Evolutionary conservation across 2,888 invertebrate species (phyloP).

Genomic region (Taphrorychus bicolor): DNA sequence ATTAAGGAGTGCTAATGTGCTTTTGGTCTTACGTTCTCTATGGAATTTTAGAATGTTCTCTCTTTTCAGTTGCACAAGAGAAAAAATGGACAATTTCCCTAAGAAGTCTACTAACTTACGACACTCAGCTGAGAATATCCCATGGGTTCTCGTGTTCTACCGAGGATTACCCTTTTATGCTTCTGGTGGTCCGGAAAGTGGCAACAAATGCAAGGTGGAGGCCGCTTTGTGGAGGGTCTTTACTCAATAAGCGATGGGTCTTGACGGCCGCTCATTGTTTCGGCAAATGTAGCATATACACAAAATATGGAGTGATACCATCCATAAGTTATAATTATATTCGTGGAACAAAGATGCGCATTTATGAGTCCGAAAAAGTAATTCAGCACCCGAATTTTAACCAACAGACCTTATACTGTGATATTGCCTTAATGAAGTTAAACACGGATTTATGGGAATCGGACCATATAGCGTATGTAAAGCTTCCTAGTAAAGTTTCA

Average conservation of each 20-base stretch:
- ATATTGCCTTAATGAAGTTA: conserved; percentile 11
- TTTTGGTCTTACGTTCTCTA: too few species aligned
- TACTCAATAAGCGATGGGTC: conserved; percentile 9
- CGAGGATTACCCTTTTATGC: conserved; percentile 15
- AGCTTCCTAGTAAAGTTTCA: background rate
- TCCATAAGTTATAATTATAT: too few species aligned
- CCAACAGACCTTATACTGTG: background rate
- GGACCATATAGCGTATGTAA: conserved; percentile 1
- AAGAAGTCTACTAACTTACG: too few species aligned
- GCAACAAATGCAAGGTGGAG: background rate
- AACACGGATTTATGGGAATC: background rate
- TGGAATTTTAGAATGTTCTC: too few species aligned
- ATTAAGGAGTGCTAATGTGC: too few species aligned
- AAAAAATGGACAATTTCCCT: too few species aligned
- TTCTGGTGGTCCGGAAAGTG: background rate
- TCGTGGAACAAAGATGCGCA: background rate
- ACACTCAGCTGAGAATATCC: background rate
- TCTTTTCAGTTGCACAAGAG: too few species aligned
- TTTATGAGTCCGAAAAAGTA: background rate
- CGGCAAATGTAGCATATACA: background rate
- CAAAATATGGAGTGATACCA: background rate
- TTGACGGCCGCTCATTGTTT: conserved; percentile 23
- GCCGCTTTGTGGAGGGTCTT: conserved; percentile 10
- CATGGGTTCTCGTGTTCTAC: conserved; percentile 16
- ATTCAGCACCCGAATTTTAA: conserved; percentile 1